phyloP scores from a whole-genome alignment of 53 echinoderm and acorn worm genomes.

The Patiria pectinifera region DNA sequence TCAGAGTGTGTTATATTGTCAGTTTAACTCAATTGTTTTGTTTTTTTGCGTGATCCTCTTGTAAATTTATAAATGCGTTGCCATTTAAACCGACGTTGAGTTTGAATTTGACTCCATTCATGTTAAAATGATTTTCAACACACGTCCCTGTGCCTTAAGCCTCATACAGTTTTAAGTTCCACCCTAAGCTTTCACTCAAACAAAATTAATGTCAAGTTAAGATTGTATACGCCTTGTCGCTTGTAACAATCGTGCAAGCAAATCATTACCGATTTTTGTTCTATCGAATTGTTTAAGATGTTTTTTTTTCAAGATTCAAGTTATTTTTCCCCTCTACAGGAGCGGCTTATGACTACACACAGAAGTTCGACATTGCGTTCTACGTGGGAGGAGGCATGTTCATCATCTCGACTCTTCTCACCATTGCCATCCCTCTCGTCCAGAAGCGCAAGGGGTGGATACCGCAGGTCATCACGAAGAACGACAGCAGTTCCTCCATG shows the following conservation, averaged over 20 bases:
- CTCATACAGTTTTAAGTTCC: too few relatives aligned
- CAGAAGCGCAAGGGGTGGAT: conserved; percentile 83
- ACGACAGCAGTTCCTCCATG: conserved; percentile 23
- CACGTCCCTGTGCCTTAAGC: too few relatives aligned
- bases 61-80: too few relatives aligned
- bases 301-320: neutral
- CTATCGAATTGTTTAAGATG: too few relatives aligned
- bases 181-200: neutral
- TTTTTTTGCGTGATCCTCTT: too few relatives aligned
- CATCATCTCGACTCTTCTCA: conserved; percentile 61
- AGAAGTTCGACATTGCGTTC: conserved; percentile 88
- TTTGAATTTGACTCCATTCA: too few relatives aligned
- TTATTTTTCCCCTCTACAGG: conserved; percentile 52
- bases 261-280: too few relatives aligned
- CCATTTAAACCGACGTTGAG: too few relatives aligned
- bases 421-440: conserved; percentile 71
- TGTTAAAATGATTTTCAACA: neutral
- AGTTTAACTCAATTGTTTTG: too few relatives aligned
- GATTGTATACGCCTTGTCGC: neutral
- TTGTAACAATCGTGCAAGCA: too few relatives aligned
- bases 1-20: too few relatives aligned
- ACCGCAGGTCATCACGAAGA: conserved; percentile 61
- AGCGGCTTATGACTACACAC: conserved; percentile 81
- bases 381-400: conserved; percentile 93
- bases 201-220: neutral